Conservation (phyloP, 2,113 vertebrate genomes). For the Ptyas mucosa region DNA sequence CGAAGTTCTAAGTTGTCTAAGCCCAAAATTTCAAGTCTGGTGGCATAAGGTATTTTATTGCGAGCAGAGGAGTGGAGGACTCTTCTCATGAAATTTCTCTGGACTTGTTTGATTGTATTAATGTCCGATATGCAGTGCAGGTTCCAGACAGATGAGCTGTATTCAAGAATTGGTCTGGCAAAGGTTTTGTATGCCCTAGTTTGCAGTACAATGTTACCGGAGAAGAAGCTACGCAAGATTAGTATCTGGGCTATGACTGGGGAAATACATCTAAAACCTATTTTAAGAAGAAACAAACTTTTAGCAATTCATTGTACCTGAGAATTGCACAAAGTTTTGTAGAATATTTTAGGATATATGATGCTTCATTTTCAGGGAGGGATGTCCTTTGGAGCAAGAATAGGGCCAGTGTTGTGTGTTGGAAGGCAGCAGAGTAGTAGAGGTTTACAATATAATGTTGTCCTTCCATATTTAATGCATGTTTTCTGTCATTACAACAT, state of each 20-base stretch:
- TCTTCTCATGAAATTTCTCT: no score
- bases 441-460: not conserved
- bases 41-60: no score
- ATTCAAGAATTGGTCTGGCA: no score
- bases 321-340: slow-evolving; percentile 22
- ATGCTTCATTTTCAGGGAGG: not conserved
- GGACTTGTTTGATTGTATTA: no score
- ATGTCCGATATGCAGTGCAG: no score
- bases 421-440: slow-evolving; percentile 34
- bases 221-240: no score
- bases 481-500: slow-evolving; percentile 53
- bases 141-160: no score
- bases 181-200: no score
- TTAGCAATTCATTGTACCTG: slow-evolving; percentile 6
- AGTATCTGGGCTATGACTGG: not conserved
- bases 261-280: not conserved
- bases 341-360: slow-evolving; percentile 16
- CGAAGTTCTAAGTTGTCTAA: no score
- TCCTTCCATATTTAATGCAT: not conserved
- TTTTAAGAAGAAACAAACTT: not conserved
- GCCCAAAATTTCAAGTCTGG: no score
- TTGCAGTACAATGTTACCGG: no score
- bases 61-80: no score
- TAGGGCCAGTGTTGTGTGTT: not conserved
- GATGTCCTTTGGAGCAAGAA: not conserved